phyloP scores from a whole-genome alignment of 2,797 vertebrate genomes.

The Xenentodon cancila region DNA sequence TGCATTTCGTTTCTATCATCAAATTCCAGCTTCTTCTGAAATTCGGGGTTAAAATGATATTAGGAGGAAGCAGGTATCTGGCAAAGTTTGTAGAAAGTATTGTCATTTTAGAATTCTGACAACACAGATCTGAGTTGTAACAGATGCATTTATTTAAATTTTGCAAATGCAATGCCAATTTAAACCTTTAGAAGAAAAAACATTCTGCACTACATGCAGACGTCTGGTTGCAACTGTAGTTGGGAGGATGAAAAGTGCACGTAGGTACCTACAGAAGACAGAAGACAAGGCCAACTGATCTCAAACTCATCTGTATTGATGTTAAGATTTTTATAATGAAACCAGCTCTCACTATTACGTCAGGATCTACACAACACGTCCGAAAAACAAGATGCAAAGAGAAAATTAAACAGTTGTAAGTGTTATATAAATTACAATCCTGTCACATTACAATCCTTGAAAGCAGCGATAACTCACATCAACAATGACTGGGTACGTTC shows the following conservation, averaged over 20 bases:
- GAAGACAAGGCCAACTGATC: conserved; percentile 11
- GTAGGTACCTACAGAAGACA: neutral
- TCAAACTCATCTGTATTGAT: conserved; percentile 55
- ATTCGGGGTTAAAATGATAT: too few relatives aligned
- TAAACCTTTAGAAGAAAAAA: too few relatives aligned
- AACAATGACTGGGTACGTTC: conserved; percentile 51
- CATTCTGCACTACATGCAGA: too few relatives aligned
- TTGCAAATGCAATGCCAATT: too few relatives aligned
- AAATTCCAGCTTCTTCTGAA: too few relatives aligned
- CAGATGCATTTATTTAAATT: too few relatives aligned
- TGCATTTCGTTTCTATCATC: too few relatives aligned
- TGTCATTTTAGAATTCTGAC: too few relatives aligned
- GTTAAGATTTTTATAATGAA: conserved; percentile 47
- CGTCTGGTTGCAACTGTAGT: too few relatives aligned
- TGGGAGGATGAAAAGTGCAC: neutral
- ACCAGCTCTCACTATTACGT: conserved; percentile 47
- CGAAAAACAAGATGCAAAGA: conserved; percentile 55
- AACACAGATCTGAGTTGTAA: too few relatives aligned
- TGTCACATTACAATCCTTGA: conserved; percentile 66
- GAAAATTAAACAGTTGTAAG: conserved; percentile 27
- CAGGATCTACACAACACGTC: conserved; percentile 46
- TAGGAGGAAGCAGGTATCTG: too few relatives aligned
- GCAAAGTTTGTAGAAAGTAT: too few relatives aligned
- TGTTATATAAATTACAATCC: conserved; percentile 68
- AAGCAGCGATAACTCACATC: conserved; percentile 59